Conservation (phyloP, 2,797 vertebrate genomes). For the Chaetophractus vellerosus region DNA sequence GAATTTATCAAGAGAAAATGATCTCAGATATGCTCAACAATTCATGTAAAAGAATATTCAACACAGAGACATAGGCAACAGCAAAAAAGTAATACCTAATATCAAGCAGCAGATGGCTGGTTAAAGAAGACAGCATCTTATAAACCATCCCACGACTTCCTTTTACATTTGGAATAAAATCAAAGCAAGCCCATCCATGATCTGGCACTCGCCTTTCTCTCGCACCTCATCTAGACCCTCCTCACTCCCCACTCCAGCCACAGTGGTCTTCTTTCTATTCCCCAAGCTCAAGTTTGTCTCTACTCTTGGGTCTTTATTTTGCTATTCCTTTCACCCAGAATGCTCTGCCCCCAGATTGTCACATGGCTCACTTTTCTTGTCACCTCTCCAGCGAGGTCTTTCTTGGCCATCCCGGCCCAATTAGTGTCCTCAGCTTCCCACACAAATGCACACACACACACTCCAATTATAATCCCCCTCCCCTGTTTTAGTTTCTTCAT, state of each 20-base stretch:
- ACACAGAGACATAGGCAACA: neutral
- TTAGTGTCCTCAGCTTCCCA: too few species aligned
- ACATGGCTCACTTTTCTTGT: neutral
- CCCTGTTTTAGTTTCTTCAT: neutral
- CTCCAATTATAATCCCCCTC: neutral
- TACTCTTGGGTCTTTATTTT: neutral
- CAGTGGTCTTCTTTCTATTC: neutral
- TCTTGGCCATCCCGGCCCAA: neutral
- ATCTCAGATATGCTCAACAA: neutral
- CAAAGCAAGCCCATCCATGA: neutral
- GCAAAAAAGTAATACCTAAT: neutral
- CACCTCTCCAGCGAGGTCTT: neutral
- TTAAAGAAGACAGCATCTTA: neutral
- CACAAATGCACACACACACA: neutral
- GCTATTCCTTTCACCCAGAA: neutral
- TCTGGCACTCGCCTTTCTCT: neutral
- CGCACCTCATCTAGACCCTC: neutral
- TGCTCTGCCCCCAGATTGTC: neutral
- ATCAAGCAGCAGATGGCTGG: neutral
- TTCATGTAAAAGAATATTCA: slow-evolving; percentile 49
- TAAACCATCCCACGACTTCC: neutral
- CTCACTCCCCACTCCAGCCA: neutral
- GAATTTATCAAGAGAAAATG: slow-evolving; percentile 45
- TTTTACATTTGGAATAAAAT: slow-evolving; percentile 42
- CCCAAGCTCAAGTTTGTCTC: neutral